These are phyloP conservation scores for Patiria miniata DNA, from an alignment of 35 echinoderm and acorn worm species.

Conservation along the genomic window DNA sequence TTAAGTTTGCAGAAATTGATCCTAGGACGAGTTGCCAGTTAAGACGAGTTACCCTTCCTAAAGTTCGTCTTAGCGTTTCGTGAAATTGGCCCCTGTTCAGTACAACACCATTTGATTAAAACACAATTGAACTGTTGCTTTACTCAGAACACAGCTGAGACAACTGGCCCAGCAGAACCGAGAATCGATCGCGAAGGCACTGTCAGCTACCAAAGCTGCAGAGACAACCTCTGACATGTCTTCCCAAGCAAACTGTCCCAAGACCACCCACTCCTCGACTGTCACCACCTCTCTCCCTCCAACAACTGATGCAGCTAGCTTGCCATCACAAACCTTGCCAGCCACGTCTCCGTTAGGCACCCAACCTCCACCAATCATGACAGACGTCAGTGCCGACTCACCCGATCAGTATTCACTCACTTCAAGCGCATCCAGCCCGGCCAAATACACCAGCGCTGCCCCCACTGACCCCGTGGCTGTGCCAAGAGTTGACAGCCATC, in stretches of 20 bases:
- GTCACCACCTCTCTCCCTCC: background rate
- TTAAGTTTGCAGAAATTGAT: no score
- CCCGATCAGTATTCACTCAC: background rate
- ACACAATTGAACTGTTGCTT: background rate
- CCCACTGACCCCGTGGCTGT: background rate
- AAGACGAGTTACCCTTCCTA: no score
- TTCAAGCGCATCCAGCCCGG: background rate
- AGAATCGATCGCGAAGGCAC: background rate
- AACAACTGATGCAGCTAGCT: background rate
- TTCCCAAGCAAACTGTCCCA: background rate
- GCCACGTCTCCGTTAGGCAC: background rate
- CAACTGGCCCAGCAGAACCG: constrained; percentile 10
- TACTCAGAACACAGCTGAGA: constrained; percentile 8
- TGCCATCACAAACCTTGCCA: background rate
- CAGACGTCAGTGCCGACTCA: background rate
- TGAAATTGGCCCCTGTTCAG: no score
- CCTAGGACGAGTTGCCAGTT: no score
- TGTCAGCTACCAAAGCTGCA: background rate
- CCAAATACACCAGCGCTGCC: background rate
- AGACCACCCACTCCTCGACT: background rate
- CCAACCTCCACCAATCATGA: background rate
- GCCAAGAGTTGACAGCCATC: background rate
- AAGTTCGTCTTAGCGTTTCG: no score
- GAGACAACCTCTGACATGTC: background rate
- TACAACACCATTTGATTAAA: no score